Conservation (phyloP, 2,888 invertebrate genomes). For the Timema cristinae region DNA sequence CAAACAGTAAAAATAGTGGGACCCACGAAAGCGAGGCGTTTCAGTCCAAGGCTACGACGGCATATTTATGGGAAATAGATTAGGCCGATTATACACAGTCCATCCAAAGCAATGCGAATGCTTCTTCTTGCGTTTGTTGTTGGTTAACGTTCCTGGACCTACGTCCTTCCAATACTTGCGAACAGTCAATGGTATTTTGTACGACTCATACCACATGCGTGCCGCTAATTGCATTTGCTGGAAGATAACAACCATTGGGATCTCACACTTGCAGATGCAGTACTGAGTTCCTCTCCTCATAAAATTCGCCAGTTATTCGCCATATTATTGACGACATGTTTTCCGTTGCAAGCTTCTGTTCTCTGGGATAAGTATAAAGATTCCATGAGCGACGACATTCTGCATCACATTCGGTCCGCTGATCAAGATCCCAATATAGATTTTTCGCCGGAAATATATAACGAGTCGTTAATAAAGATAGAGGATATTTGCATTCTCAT, state of each 20-base stretch:
- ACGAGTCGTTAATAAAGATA: too few species aligned
- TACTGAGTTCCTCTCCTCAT: constrained; percentile 31
- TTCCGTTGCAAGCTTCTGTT: too few species aligned
- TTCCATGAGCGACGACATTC: too few species aligned
- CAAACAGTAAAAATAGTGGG: too few species aligned
- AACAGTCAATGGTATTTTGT: constrained; percentile 42
- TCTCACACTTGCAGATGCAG: constrained; percentile 32
- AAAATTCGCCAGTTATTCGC: constrained; percentile 36
- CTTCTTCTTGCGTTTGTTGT: constrained; percentile 38
- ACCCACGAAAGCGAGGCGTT: constrained; percentile 21
- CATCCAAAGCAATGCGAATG: constrained; percentile 28
- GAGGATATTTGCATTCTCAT: constrained; percentile 30
- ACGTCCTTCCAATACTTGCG: constrained; percentile 34
- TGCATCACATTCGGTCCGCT: constrained; percentile 2
- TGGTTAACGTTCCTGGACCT: constrained; percentile 34
- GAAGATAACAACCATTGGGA: constrained; percentile 39
- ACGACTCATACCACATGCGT: constrained; percentile 36
- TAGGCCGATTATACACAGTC: constrained; percentile 39
- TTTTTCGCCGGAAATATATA: constrained; percentile 29
- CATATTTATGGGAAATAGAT: constrained; percentile 6
- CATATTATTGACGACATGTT: constrained; percentile 38
- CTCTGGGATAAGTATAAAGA: too few species aligned
- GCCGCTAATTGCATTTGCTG: constrained; percentile 34
- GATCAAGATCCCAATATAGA: constrained; percentile 32
- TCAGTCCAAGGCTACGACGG: constrained; percentile 21